Evolutionary conservation across 2,797 vertebrate species (phyloP).

Genomic region (Notoglanidium macrostoma): DNA sequence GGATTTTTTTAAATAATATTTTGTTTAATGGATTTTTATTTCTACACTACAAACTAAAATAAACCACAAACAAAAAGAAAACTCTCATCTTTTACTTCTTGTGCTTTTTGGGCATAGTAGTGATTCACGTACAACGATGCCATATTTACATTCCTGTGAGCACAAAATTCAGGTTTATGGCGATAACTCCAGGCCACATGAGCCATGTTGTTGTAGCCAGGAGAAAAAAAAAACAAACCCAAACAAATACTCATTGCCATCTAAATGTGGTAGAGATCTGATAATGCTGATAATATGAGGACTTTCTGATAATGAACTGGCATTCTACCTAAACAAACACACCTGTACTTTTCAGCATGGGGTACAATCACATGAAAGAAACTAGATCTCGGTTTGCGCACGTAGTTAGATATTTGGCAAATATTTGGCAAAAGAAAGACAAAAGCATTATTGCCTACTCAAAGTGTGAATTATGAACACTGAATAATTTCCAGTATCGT

Average conservation of each 20-base stretch:
- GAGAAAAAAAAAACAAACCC: not conserved
- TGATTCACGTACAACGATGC: not conserved
- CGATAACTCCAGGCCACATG: not conserved
- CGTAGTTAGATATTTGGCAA: not conserved
- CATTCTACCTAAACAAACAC: constrained; percentile 1
- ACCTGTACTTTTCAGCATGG: not conserved
- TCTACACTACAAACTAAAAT: constrained; percentile 21
- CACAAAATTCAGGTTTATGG: not conserved
- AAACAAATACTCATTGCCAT: too few relatives aligned
- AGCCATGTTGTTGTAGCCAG: not conserved
- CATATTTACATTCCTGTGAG: not conserved
- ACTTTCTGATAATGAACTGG: constrained; percentile 18
- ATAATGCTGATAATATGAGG: constrained; percentile 8
- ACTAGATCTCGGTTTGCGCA: not conserved
- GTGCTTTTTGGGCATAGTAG: not conserved
- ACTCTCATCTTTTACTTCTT: not conserved
- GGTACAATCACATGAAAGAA: not conserved
- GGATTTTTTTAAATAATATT: constrained; percentile 83
- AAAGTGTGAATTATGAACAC: not conserved
- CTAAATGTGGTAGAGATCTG: not conserved
- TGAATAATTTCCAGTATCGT: not conserved
- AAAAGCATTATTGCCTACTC: not conserved
- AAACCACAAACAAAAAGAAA: constrained; percentile 8
- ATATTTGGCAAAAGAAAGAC: not conserved
- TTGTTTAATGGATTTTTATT: not conserved